phyloP scores from a whole-genome alignment of 2,113 vertebrate genomes.

The Brachirus orientalis region DNA sequence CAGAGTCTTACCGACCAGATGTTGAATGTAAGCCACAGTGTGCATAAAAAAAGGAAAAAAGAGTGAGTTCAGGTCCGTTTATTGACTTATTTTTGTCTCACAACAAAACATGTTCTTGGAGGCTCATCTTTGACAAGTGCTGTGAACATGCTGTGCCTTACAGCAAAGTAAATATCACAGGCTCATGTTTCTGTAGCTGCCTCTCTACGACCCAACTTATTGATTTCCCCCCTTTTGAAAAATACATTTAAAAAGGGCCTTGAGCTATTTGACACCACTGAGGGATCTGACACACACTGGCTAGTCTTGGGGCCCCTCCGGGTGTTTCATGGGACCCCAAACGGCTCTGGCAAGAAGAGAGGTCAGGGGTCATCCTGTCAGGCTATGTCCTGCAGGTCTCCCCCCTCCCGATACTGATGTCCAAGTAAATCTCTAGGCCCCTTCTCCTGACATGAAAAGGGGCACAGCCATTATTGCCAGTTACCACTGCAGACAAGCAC shows the following conservation, averaged over 20 bases:
- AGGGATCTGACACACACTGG: slow-evolving; percentile 58
- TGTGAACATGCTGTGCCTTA: slow-evolving; percentile 61
- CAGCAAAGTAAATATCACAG: slow-evolving; percentile 73
- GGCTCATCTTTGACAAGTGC: slow-evolving; percentile 58
- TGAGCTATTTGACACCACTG: slow-evolving; percentile 76
- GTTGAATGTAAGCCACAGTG: slow-evolving; percentile 3
- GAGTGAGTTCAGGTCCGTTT: slow-evolving; percentile 53
- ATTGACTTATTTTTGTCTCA: slow-evolving; percentile 62
- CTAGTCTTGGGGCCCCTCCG: slow-evolving; percentile 47
- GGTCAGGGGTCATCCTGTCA: slow-evolving; percentile 72
- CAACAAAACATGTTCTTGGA: slow-evolving; percentile 39
- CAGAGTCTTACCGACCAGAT: not conserved
- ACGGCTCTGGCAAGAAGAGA: slow-evolving; percentile 59
- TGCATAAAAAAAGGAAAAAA: slow-evolving; percentile 21
- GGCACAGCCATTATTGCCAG: slow-evolving; percentile 55
- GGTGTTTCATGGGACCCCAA: slow-evolving; percentile 61
- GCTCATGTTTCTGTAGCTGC: slow-evolving; percentile 67
- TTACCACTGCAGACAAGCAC: slow-evolving; percentile 46
- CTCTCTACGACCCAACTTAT: slow-evolving; percentile 70
- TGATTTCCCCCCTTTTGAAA: slow-evolving; percentile 80
- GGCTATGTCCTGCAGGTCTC: slow-evolving; percentile 70
- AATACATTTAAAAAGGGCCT: slow-evolving; percentile 78
- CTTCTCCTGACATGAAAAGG: slow-evolving; percentile 56
- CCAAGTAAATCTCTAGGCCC: slow-evolving; percentile 61
- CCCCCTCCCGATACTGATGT: slow-evolving; percentile 46